A percentile compares a stretch with the other conserved stretches of the same genome.
phyloP scores from a whole-genome alignment of 2,113 vertebrate genomes.

The Elephantulus edwardii region DNA sequence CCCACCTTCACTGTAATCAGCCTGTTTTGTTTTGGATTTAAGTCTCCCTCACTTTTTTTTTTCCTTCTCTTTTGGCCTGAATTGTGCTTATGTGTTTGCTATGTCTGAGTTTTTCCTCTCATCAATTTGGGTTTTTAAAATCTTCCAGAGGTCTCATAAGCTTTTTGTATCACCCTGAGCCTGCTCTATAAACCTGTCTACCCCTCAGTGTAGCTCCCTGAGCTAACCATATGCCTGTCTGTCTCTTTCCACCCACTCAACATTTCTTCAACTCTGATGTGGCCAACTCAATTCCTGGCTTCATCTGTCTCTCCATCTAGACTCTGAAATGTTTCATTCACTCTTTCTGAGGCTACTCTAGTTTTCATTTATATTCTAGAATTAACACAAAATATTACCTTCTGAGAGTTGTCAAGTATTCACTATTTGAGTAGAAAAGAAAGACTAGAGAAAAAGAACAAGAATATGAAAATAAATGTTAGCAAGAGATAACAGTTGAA shows the following conservation, averaged over 20 bases:
- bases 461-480: constrained; percentile 37
- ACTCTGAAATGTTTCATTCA: constrained; percentile 24
- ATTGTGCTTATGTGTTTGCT: not conserved
- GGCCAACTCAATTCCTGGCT: not conserved
- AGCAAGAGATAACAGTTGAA: not conserved
- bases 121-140: not conserved
- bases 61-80: not conserved
- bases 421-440: not conserved
- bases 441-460: not conserved
- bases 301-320: not conserved
- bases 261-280: constrained; percentile 6
- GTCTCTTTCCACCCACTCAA: not conserved
- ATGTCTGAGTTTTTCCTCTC: not conserved
- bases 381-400: constrained; percentile 22
- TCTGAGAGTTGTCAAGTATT: not conserved
- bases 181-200: not conserved
- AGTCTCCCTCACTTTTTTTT: not conserved
- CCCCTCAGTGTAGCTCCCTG: not conserved
- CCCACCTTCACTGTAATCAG: too few relatives aligned
- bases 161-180: not conserved
- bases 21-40: not conserved
- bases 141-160: not conserved
- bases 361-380: not conserved
- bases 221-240: not conserved
- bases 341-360: constrained; percentile 18